Base-by-base conservation (phyloP, 2,113 vertebrate species). In the Antigone vipio region DNA sequence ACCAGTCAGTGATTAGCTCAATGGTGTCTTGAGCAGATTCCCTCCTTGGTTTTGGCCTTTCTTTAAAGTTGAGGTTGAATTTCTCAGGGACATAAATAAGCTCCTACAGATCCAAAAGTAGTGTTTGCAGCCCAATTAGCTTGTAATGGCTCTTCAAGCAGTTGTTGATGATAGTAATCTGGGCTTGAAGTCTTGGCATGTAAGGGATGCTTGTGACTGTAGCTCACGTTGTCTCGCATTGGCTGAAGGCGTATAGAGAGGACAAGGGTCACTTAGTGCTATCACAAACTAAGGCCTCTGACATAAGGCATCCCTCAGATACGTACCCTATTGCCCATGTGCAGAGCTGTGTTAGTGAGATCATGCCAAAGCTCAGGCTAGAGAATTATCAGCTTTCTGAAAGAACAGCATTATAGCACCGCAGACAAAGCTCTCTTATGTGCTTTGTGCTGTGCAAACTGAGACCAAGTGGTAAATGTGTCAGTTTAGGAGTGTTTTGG, bases 361-460 rank as follows among this genome's bases (percentile, higher is more conserved):
- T 68, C 20, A 63, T 34, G 91, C 66, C 80, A 87, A 89, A 88
- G 80, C 76, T 81, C 74, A 64, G 30, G 62, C 95, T 85, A 60
- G 49, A 87, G 87, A 93, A 93, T 84, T 68, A 93, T n/a, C 91
- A 93, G 84, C 91, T 91, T 88, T 89, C 89, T 96, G 80, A 97
- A 95, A 95, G 92, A 84, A 81, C 78, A 77, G 88, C 93, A 84
- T 96, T 96, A 92, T 95, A 92, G 79, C 64, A 78, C 63, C 13
- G 26, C 45, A 89, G 62, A 96, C 96, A 97, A 97, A 96, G 96
- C 49, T 1, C 89, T 92, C 89, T 56, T 97, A 94, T 95, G 88
- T 92, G 89, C 95, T 96, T 95, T 95, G 89, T 95, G 89, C 81
- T 93, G 74, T 83, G 85, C 93, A 96, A 96, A 95, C 78, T 79